phyloP scores from a whole-genome alignment of 2,113 vertebrate genomes.

The Scomber japonicus region DNA sequence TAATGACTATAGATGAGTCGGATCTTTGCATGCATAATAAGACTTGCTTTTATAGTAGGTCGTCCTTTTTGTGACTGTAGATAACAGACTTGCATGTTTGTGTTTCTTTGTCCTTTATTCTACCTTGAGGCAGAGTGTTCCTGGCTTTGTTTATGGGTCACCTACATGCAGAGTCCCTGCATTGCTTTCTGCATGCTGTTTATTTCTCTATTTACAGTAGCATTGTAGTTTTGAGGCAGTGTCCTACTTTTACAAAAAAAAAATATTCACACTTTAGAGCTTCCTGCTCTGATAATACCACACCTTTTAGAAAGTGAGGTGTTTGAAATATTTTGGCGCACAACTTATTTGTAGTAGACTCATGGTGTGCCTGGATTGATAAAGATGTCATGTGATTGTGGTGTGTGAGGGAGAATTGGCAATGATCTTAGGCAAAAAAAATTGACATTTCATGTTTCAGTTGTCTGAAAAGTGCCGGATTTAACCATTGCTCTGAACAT shows the following conservation, averaged over 20 bases:
- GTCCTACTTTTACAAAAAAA: constrained; percentile 59
- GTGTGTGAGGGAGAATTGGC: constrained; percentile 3
- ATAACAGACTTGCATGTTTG: constrained; percentile 46
- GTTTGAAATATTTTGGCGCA: constrained; percentile 41
- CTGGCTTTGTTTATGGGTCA: constrained; percentile 75
- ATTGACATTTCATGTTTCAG: constrained; percentile 19
- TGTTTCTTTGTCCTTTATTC: constrained; percentile 67
- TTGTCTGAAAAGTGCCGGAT: constrained; percentile 38
- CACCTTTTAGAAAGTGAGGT: background rate
- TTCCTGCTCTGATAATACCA: constrained; percentile 25
- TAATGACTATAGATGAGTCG: constrained; percentile 2
- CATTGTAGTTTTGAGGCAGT: constrained; percentile 56
- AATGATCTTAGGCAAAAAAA: constrained; percentile 27
- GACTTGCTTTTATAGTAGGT: constrained; percentile 26
- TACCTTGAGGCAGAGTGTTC: constrained; percentile 70
- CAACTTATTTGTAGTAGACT: constrained; percentile 22
- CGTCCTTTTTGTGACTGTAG: constrained; percentile 23
- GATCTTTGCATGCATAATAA: constrained; percentile 13
- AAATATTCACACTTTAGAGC: background rate
- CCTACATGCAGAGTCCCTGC: constrained; percentile 62
- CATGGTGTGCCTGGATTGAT: constrained; percentile 29
- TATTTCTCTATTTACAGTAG: constrained; percentile 70
- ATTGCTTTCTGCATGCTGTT: constrained; percentile 56
- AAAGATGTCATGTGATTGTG: constrained; percentile 43
- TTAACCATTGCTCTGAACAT: constrained; percentile 55